These are phyloP conservation scores for Griposia aprilina DNA, from an alignment of 2,888 invertebrate species.

Conservation along the genomic window DNA sequence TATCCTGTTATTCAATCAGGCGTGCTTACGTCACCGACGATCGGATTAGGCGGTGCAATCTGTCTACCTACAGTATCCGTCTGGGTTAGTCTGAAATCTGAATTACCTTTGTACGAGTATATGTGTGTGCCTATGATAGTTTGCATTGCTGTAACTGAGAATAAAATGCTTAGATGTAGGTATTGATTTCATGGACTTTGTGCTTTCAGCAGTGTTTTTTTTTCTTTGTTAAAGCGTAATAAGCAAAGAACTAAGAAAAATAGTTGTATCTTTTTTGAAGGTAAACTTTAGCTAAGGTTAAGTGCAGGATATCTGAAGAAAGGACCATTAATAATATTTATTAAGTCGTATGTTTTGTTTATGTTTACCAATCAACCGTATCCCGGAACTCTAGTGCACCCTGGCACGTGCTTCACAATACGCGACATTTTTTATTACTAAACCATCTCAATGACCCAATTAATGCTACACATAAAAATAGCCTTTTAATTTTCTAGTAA, in stretches of 20 bases:
- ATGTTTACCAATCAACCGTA: neutral
- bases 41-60: constrained; percentile 34
- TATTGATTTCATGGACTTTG: too few relatives aligned
- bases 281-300: too few relatives aligned
- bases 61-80: constrained; percentile 10
- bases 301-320: too few relatives aligned
- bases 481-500: constrained; percentile 68
- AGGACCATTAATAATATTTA: too few relatives aligned
- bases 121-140: neutral
- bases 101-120: neutral
- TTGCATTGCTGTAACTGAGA: too few relatives aligned
- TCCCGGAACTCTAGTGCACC: neutral
- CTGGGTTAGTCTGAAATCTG: constrained; percentile 8
- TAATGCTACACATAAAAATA: constrained; percentile 46
- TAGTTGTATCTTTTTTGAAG: too few relatives aligned
- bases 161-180: too few relatives aligned
- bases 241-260: too few relatives aligned
- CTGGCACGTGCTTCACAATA: constrained; percentile 33
- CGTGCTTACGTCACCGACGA: constrained; percentile 26
- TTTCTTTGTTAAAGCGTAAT: too few relatives aligned
- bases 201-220: too few relatives aligned
- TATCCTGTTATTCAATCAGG: constrained; percentile 25
- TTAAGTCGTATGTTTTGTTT: too few relatives aligned
- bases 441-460: constrained; percentile 57
- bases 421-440: constrained; percentile 62